phyloP scores from a whole-genome alignment of 2,888 invertebrate species.

The Scaptomyza caliginosa region DNA sequence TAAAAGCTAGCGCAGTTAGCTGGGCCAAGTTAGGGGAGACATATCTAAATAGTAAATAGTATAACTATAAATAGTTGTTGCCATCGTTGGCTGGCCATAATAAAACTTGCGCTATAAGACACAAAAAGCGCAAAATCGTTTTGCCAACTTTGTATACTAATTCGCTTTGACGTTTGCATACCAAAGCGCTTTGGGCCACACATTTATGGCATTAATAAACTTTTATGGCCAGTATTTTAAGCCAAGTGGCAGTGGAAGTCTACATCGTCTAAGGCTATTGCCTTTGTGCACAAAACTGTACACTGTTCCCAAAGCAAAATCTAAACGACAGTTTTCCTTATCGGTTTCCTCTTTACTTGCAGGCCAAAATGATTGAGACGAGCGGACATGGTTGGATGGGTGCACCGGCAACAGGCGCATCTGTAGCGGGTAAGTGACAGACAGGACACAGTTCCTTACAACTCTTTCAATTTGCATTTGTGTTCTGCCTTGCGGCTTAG shows the following conservation, averaged over 20 bases:
- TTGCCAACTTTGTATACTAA: slow-evolving; percentile 75
- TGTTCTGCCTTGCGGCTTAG: not conserved
- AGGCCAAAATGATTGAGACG: slow-evolving; percentile 83
- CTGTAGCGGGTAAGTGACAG: slow-evolving; percentile 82
- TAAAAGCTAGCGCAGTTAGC: slow-evolving; percentile 43
- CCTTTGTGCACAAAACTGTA: too few relatives aligned
- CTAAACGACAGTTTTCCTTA: slow-evolving; percentile 48
- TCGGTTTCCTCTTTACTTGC: slow-evolving; percentile 38
- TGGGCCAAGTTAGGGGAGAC: not conserved
- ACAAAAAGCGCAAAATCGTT: slow-evolving; percentile 35
- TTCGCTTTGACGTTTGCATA: slow-evolving; percentile 78
- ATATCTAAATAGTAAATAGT: slow-evolving; percentile 58
- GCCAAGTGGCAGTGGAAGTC: slow-evolving; percentile 35
- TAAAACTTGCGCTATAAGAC: slow-evolving; percentile 44
- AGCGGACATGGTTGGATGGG: slow-evolving; percentile 83
- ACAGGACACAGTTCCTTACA: slow-evolving; percentile 14
- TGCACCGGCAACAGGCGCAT: slow-evolving; percentile 81
- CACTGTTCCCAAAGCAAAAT: not conserved
- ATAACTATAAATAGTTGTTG: slow-evolving; percentile 61
- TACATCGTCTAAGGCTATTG: too few relatives aligned
- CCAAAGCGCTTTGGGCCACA: slow-evolving; percentile 64
- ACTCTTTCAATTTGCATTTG: not conserved
- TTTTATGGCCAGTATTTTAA: slow-evolving; percentile 72
- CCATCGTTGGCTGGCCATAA: slow-evolving; percentile 26
- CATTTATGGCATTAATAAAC: slow-evolving; percentile 80